These are phyloP conservation scores for Scelioninae gen. 2 DNA, from an alignment of 2,888 invertebrate genomes.

Conservation along the genomic window DNA sequence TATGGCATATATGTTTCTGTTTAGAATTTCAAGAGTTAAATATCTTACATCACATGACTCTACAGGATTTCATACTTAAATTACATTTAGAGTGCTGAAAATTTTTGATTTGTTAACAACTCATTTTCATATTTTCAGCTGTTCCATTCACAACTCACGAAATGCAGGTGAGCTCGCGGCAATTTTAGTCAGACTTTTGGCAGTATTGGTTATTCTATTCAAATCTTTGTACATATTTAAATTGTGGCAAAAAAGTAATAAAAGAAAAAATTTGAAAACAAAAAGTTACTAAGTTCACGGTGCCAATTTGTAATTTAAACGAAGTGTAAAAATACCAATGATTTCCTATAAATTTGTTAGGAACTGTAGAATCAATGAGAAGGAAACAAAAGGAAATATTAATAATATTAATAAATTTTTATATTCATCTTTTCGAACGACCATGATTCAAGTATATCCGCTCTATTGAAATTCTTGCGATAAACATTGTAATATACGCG, in stretches of 20 bases:
- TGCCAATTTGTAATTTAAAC: constrained; percentile 31
- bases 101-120: too few species aligned
- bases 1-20: too few species aligned
- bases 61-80: too few species aligned
- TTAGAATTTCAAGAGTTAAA: too few species aligned
- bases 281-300: constrained; percentile 39
- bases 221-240: constrained; percentile 18
- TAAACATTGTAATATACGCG: constrained; percentile 19
- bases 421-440: constrained; percentile 19
- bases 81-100: too few species aligned
- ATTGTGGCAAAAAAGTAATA: background rate
- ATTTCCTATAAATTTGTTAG: constrained; percentile 29
- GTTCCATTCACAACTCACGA: too few species aligned
- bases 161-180: constrained; percentile 13
- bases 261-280: constrained; percentile 14
- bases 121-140: too few species aligned
- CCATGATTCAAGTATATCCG: constrained; percentile 12
- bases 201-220: constrained; percentile 20
- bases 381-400: constrained; percentile 11
- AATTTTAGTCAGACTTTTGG: constrained; percentile 7
- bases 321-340: constrained; percentile 26
- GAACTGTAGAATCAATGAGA: constrained; percentile 22
- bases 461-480: constrained; percentile 9
- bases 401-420: too few species aligned
- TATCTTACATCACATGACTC: too few species aligned